phyloP scores from a whole-genome alignment of 2,888 invertebrate genomes.

The Amphimallon solstitiale region DNA sequence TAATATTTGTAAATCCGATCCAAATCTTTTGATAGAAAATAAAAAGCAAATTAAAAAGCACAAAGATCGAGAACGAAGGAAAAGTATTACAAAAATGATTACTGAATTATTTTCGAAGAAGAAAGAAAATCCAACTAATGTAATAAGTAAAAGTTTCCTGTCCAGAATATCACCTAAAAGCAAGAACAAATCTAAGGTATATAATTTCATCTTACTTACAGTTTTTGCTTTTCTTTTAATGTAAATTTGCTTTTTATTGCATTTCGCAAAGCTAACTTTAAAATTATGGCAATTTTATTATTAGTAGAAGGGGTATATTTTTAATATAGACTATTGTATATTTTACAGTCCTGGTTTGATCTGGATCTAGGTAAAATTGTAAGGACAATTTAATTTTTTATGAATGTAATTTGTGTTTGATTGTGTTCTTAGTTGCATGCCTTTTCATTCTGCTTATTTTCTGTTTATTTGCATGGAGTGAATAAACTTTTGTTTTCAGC shows the following conservation, averaged over 20 bases:
- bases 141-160: constrained; percentile 63
- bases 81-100: constrained; percentile 85
- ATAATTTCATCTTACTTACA: constrained; percentile 13
- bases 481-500: no score
- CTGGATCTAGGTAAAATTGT: constrained; percentile 62
- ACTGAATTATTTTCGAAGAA: constrained; percentile 85
- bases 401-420: constrained; percentile 41
- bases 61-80: constrained; percentile 78
- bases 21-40: constrained; percentile 57
- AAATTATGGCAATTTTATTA: constrained; percentile 1
- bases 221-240: not conserved
- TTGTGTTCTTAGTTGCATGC: constrained; percentile 35
- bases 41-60: constrained; percentile 64
- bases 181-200: constrained; percentile 74
- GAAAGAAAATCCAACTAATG: constrained; percentile 60
- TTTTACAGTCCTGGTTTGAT: constrained; percentile 71
- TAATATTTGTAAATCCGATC: constrained; percentile 60
- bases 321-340: constrained; percentile 35
- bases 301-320: constrained; percentile 25
- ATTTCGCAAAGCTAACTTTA: not conserved
- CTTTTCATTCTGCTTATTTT: constrained; percentile 20
- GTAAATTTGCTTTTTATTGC: constrained; percentile 11
- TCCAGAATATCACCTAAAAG: constrained; percentile 71
- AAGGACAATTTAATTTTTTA: constrained; percentile 55
- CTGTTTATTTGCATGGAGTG: not conserved